Percentiles rank a stretch among this genome's conserved stretches.
Evolutionary conservation across 2,888 invertebrate genomes (phyloP).

Genomic region (Argyresthia albistria): DNA sequence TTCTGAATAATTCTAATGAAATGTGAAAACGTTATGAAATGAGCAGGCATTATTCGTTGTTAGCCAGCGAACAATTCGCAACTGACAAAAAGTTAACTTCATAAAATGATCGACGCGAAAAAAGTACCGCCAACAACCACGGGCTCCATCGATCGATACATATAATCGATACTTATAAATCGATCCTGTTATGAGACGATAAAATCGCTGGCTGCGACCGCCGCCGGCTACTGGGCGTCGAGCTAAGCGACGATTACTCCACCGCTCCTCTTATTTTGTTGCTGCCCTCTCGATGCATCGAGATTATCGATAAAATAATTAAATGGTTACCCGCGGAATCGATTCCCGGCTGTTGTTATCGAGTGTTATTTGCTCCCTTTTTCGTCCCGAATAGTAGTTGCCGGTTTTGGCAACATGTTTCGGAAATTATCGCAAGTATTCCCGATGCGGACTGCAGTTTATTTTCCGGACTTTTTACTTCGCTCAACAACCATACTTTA

Average conservation of each 20-base stretch:
- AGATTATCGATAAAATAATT: conserved; percentile 74
- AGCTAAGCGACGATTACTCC: conserved; percentile 68
- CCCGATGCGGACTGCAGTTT: background rate
- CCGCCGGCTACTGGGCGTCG: conserved; percentile 69
- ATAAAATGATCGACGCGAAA: no score
- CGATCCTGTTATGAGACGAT: conserved; percentile 69
- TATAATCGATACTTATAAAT: conserved; percentile 72
- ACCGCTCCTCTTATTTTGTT: conserved; percentile 53
- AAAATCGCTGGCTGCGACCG: conserved; percentile 55
- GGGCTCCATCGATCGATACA: conserved; percentile 58
- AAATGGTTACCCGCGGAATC: conserved; percentile 72
- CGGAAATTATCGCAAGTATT: conserved; percentile 4
- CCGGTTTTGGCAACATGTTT: conserved; percentile 2
- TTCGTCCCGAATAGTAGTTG: conserved; percentile 43
- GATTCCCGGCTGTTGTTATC: conserved; percentile 72
- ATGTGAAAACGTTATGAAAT: no score
- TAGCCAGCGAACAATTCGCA: no score
- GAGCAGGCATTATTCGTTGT: no score
- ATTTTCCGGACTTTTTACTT: background rate
- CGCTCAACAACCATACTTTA: background rate
- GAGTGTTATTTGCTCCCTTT: conserved; percentile 62
- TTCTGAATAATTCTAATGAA: no score
- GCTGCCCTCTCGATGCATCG: conserved; percentile 45
- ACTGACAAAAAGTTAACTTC: no score
- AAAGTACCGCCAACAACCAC: conserved; percentile 7